Evolutionary conservation across 2,113 vertebrate species (phyloP).

Genomic region (Meleagris gallopavo): DNA sequence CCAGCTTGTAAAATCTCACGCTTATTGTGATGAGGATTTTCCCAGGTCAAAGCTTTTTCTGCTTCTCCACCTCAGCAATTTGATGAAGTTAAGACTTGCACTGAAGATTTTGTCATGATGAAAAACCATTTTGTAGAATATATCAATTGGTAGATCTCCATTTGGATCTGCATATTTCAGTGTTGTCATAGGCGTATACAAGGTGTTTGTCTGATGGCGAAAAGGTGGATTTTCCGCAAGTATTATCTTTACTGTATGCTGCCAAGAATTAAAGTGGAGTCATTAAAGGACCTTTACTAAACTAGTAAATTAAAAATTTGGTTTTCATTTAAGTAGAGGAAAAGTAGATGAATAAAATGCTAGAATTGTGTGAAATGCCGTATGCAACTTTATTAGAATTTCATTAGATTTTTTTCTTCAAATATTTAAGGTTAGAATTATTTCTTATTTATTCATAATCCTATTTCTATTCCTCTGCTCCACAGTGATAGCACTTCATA

Average conservation of each 20-base stretch:
- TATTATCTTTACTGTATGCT: slow-evolving; percentile 88
- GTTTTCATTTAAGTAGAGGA: background rate
- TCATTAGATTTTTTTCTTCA: background rate
- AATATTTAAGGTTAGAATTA: background rate
- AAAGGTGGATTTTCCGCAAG: slow-evolving; percentile 86
- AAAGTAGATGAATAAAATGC: background rate
- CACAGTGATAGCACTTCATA: background rate
- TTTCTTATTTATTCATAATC: background rate
- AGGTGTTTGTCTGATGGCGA: slow-evolving; percentile 86
- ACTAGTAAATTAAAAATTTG: background rate
- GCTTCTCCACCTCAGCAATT: slow-evolving; percentile 86
- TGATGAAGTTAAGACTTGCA: slow-evolving; percentile 88
- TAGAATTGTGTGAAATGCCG: background rate
- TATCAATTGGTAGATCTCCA: slow-evolving; percentile 87
- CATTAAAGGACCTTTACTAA: background rate
- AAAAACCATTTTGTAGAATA: slow-evolving; percentile 90
- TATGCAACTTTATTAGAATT: background rate
- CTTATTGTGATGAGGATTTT: slow-evolving; percentile 63
- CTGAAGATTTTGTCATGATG: slow-evolving; percentile 88
- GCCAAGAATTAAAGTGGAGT: background rate
- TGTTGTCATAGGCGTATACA: slow-evolving; percentile 89
- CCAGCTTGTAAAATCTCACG: background rate
- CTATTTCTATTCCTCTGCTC: background rate
- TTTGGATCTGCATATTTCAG: slow-evolving; percentile 87
- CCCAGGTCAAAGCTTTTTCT: slow-evolving; percentile 84